phyloP scores from a whole-genome alignment of 2,797 vertebrate species.

The Selene dorsalis region DNA sequence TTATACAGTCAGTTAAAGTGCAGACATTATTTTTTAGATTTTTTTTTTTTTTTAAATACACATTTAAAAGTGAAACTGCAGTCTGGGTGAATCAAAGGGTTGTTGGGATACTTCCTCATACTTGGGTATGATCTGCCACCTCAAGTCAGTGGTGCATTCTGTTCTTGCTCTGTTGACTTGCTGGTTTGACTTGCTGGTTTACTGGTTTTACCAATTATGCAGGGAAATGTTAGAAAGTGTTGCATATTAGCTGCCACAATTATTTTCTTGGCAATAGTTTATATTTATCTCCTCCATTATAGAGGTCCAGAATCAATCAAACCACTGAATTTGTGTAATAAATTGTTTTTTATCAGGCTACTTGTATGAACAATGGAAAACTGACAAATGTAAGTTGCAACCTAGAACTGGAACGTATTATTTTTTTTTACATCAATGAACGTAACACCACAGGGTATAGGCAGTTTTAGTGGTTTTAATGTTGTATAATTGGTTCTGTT shows the following conservation, averaged over 20 bases:
- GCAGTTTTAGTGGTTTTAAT: not conserved
- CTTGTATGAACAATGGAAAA: not conserved
- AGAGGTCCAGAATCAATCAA: not conserved
- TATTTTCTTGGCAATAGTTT: not conserved
- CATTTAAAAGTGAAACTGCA: too few relatives aligned
- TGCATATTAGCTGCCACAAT: not conserved
- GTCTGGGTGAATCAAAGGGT: not conserved
- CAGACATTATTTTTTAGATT: not conserved
- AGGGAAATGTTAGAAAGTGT: not conserved
- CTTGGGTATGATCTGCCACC: not conserved
- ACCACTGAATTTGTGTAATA: not conserved
- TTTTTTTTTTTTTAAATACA: too few relatives aligned
- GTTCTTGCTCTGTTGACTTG: not conserved
- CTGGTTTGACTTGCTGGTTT: not conserved
- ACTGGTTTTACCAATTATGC: not conserved
- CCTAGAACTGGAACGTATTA: not conserved
- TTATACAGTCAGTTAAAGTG: not conserved
- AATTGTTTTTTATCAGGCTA: not conserved
- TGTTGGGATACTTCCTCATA: constrained; percentile 8
- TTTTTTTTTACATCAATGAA: not conserved
- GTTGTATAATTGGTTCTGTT: not conserved
- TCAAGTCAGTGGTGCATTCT: not conserved
- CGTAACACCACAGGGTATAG: not conserved
- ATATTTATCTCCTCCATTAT: not conserved
- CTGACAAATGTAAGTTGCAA: not conserved